Conservation (phyloP, 2,888 invertebrate genomes). For the Physocephala rufipes region DNA sequence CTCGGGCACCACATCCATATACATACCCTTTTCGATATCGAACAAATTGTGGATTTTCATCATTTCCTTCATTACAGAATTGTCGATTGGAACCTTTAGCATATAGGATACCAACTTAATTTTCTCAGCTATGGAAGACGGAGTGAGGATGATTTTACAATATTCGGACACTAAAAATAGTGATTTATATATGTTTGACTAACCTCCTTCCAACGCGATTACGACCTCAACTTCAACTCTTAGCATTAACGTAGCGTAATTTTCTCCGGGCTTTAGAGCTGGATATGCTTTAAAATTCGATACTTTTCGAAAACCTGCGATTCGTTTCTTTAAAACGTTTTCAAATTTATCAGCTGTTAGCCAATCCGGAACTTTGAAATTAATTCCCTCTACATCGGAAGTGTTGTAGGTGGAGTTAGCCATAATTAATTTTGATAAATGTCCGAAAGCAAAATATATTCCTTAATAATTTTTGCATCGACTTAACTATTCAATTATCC, state of each 20-base stretch:
- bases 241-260: conserved; percentile 58
- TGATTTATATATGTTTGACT: neutral
- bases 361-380: conserved; percentile 47
- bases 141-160: no score
- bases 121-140: conserved; percentile 9
- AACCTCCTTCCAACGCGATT: conserved; percentile 52
- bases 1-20: conserved; percentile 51
- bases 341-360: conserved; percentile 48
- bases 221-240: conserved; percentile 52
- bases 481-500: neutral
- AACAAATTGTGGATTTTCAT: conserved; percentile 49
- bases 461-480: neutral
- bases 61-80: conserved; percentile 40
- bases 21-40: conserved; percentile 52
- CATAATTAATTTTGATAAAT: neutral
- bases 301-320: conserved; percentile 43
- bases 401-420: neutral
- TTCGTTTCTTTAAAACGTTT: conserved; percentile 44
- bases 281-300: conserved; percentile 46
- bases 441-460: neutral
- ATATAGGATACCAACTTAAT: conserved; percentile 45
- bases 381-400: neutral
- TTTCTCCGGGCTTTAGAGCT: conserved; percentile 56
- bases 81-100: conserved; percentile 47
- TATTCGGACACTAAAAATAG: no score